Evolutionary conservation across 2,113 vertebrate species (phyloP).

Genomic region (Pagrus major): DNA sequence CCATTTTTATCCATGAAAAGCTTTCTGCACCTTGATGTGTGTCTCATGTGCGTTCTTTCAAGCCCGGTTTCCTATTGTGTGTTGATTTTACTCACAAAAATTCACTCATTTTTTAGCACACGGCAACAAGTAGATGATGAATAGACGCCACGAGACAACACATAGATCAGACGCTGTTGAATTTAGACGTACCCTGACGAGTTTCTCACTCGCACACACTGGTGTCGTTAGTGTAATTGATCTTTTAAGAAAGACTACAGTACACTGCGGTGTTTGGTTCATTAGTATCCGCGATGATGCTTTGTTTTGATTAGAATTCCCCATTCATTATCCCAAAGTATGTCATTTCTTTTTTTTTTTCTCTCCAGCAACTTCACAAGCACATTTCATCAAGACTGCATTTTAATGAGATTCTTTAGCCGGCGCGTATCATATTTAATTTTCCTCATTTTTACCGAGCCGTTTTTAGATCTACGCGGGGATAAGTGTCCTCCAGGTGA

Average conservation of each 20-base stretch:
- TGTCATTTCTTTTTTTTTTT: neutral
- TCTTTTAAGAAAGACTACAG: constrained; percentile 33
- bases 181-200: constrained; percentile 7
- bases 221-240: constrained; percentile 50
- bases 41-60: neutral
- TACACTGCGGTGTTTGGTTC: constrained; percentile 26
- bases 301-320: constrained; percentile 49
- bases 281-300: constrained; percentile 43
- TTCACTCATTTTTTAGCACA: neutral
- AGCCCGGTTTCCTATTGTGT: neutral
- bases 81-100: constrained; percentile 1
- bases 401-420: constrained; percentile 37
- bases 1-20: constrained; percentile 52
- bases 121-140: neutral
- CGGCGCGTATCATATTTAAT: constrained; percentile 16
- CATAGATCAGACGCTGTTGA: constrained; percentile 13
- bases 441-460: neutral
- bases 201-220: constrained; percentile 10
- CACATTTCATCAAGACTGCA: constrained; percentile 13
- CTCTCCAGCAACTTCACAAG: neutral
- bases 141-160: neutral
- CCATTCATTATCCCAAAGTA: constrained; percentile 31
- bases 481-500: constrained; percentile 32
- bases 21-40: constrained; percentile 17
- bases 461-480: neutral